phyloP scores from a whole-genome alignment of 92 coral and sea anemone species.

The Epizoanthus ramosus region DNA sequence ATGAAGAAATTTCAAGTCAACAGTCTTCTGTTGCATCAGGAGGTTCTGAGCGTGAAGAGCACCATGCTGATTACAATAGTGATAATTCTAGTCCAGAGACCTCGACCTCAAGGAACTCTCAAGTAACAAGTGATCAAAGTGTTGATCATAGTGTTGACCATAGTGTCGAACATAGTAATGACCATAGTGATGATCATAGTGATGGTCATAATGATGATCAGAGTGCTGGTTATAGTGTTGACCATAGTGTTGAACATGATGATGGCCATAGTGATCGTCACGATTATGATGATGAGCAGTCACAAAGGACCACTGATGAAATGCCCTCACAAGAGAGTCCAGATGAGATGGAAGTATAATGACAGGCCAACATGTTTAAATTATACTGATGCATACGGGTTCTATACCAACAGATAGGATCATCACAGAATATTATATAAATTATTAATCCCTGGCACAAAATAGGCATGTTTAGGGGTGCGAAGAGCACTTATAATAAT shows the following conservation, averaged over 20 bases:
- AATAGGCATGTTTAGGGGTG: neutral
- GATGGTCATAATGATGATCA: slow-evolving; percentile 7
- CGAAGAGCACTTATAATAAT: neutral
- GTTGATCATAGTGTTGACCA: neutral
- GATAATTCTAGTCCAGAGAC: slow-evolving; percentile 13
- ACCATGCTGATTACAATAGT: neutral
- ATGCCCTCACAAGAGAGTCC: neutral
- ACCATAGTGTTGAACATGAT: neutral
- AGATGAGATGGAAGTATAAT: slow-evolving; percentile 27
- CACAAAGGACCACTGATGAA: slow-evolving; percentile 15
- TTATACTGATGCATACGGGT: neutral
- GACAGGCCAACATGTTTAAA: neutral
- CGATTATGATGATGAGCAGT: neutral
- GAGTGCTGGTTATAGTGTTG: neutral
- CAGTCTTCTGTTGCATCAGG: neutral
- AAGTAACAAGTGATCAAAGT: slow-evolving; percentile 8
- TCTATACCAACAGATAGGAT: neutral
- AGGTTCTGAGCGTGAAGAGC: neutral
- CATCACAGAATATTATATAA: neutral
- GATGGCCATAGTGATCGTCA: slow-evolving; percentile 1
- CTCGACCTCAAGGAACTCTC: neutral
- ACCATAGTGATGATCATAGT: neutral
- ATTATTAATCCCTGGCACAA: neutral
- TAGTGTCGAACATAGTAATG: neutral
- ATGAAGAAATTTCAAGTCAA: neutral